Conservation (phyloP, 2,888 invertebrate species). For the Caenorhabditis wallacei region DNA sequence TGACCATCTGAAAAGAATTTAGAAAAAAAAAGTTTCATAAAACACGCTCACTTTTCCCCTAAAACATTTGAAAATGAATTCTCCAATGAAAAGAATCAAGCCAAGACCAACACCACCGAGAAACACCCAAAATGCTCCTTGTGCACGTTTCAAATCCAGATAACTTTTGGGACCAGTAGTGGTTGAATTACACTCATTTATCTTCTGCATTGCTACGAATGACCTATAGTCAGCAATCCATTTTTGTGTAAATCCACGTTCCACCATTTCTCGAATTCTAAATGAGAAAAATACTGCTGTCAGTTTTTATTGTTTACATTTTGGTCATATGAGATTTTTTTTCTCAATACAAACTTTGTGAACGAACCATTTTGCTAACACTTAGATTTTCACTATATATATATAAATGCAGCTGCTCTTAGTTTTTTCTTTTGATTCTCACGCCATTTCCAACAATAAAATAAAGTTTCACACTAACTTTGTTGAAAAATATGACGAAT, state of each 20-base stretch:
- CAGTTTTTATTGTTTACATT: background rate
- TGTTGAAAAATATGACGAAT: slow-evolving; percentile 71
- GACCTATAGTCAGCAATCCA: slow-evolving; percentile 78
- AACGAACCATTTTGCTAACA: background rate
- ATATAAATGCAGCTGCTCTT: background rate
- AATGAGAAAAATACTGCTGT: slow-evolving; percentile 7
- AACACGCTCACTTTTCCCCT: slow-evolving; percentile 25
- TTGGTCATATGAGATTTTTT: background rate
- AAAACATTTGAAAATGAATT: slow-evolving; percentile 54
- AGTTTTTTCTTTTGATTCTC: background rate
- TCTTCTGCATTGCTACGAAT: slow-evolving; percentile 69
- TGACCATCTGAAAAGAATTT: slow-evolving; percentile 26
- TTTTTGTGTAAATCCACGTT: slow-evolving; percentile 79
- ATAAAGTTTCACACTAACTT: slow-evolving; percentile 45
- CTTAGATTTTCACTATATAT: too few relatives aligned
- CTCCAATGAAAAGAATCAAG: slow-evolving; percentile 53
- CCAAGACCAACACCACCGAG: slow-evolving; percentile 70
- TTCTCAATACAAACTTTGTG: background rate
- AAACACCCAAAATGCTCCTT: slow-evolving; percentile 80
- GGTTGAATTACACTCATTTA: slow-evolving; percentile 68
- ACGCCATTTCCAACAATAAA: background rate
- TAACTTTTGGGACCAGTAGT: slow-evolving; percentile 65
- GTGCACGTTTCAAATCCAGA: slow-evolving; percentile 74
- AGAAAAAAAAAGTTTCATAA: too few relatives aligned
- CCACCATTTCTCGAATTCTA: slow-evolving; percentile 78